Evolutionary conservation across 2,797 vertebrate species (phyloP), one percentile per base, ranked within the genome.

Genomic region (Spheniscus humboldti): DNA sequence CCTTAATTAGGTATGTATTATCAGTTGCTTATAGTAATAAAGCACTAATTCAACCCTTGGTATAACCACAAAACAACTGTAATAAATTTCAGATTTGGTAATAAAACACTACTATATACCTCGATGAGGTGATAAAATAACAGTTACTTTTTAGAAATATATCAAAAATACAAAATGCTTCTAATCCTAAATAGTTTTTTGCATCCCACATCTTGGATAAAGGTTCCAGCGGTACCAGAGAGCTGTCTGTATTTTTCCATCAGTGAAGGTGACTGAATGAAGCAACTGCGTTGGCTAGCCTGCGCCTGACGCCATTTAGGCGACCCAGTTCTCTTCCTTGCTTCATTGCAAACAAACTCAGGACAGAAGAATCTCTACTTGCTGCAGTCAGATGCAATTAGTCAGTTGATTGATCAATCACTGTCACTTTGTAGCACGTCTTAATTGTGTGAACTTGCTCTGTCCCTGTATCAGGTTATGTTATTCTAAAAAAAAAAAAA

Each of bases 11-110:
- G 25, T 52, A 20, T 27, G 37, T 89, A 68, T 92, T 97, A 97
- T 93, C 87, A 39, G 76, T 87, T 80, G 69, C 92, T 81, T 94
- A 50, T 86, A 62, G 96, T 94, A 95, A 97, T 98, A 97, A 97
- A 97, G 63, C 53, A 63, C 94, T 95, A 88, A 77, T 95, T 96
- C 53, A 23, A 79, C 56, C 90, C 80, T 88, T 55, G 25, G n/a
- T 86, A 89, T 83, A 94, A 94, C 82, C 91, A 90, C 94, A 78
- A 90, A 94, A 28, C 31, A 59, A 39, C 68, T 16, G 27, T 83
- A 96, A 94, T 96, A 94, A 92, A 92, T 96, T 92, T 92, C 64
- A 60, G 53, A 90, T 96, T 94, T 50, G 31, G 91, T 89, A 96
- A 94, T 95, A 96, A 95, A 96, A 28, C 19, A 11, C n/a, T 27